Base-by-base conservation (phyloP, 1,140 invertebrate species). In the Drosophila oshimai region DNA sequence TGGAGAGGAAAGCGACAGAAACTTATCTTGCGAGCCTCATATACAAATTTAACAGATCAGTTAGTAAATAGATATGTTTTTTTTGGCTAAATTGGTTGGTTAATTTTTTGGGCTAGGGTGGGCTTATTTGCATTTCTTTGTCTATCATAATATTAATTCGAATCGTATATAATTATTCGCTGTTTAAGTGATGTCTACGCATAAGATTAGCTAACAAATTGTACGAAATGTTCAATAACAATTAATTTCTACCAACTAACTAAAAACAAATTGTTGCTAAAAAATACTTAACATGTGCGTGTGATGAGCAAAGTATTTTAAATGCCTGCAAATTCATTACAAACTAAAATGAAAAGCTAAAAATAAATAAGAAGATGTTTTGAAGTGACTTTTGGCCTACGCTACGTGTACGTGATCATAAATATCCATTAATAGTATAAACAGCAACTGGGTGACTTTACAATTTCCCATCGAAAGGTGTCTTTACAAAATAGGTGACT, bases 401-500 rank as follows among this genome's bases (percentile, higher is more conserved):
- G 72, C 54, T 60, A 64, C 47, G 61, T 69, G 54, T 83, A 49
- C 24, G 49, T 49, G 31, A 69, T 65, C 67, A 58, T 39, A 50
- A 49, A 65, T 65, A 65, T 65, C 58, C 58, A 50, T 65, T 67
- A 67, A 65, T 41, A 67, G 60, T 86, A 62, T 54, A 60, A 79
- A 86, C 44, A 68, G 54, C 49, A 75, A 77, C n/a, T 58, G 58
- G 41, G 44, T 58, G 44, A 70, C n/a, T 65, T 90, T 90, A 91
- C 53, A 91, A 68, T 77, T 92, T 92, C 28, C 93, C 92, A 72
- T 95, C 95, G 65, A 94, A 95, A 47, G 94, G 94, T 36, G 96
- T 96, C 91, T 95, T 96, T 2, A 98, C 95, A 80, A 98, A 98
- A 90, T 98, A 99, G 0, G 98, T 99, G 20, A 94, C 95, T 47